A percentile compares a stretch with the other conserved stretches of the same genome.
phyloP scores from a whole-genome alignment of 1,140 invertebrate species.

The Goniozus legneri region DNA sequence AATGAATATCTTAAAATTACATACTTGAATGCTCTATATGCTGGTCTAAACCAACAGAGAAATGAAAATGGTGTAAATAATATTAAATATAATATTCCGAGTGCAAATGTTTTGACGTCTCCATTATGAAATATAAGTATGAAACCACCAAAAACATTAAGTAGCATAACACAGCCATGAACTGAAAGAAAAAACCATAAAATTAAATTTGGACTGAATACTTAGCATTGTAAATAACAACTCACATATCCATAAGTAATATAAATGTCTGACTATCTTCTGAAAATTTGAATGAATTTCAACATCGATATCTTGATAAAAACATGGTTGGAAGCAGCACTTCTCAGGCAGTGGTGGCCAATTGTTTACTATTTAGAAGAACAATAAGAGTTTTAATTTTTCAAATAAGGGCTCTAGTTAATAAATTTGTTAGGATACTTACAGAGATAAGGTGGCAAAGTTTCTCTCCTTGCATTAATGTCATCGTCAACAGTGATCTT shows the following conservation, averaged over 20 bases:
- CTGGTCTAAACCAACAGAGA: conserved; percentile 91
- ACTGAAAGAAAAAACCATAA: conserved; percentile 62
- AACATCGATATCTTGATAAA: conserved; percentile 99
- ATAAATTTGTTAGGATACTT: too few species aligned
- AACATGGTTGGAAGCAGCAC: conserved; percentile 94
- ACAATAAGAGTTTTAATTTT: too few species aligned
- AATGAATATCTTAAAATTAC: conserved; percentile 11
- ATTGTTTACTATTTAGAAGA: too few species aligned
- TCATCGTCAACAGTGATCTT: neutral
- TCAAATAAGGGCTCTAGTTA: too few species aligned
- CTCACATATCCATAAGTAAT: conserved; percentile 97
- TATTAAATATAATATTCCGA: conserved; percentile 85
- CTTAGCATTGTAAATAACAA: conserved; percentile 34
- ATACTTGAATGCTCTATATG: conserved; percentile 84
- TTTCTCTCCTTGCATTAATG: conserved; percentile 60
- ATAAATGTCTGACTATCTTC: conserved; percentile 87
- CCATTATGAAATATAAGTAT: conserved; percentile 63
- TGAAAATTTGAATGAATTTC: conserved; percentile 98
- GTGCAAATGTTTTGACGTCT: conserved; percentile 78
- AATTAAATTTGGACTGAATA: conserved; percentile 1
- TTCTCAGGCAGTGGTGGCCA: conserved; percentile 95
- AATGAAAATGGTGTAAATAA: conserved; percentile 97
- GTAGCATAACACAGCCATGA: conserved; percentile 78
- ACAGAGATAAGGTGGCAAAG: neutral
- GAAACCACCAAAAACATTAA: conserved; percentile 84